These are phyloP conservation scores for Thymelicus sylvestris DNA, from an alignment of 2,888 invertebrate genomes.

Conservation along the genomic window DNA sequence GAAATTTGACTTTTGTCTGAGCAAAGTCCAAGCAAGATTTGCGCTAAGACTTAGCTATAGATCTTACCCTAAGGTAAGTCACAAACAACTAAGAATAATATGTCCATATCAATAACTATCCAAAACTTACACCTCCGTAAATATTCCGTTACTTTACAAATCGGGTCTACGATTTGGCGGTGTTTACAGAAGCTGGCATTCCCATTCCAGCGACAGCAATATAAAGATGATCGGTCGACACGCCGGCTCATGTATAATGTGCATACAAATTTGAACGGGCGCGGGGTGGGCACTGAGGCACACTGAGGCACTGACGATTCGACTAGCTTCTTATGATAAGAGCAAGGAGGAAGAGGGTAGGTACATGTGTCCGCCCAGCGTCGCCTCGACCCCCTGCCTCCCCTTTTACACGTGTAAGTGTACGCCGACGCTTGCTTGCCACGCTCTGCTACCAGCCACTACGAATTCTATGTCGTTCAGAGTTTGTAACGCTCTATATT, in stretches of 20 bases:
- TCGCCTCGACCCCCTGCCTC: conserved; percentile 52
- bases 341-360: conserved; percentile 50
- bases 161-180: conserved; percentile 42
- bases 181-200: conserved; percentile 55
- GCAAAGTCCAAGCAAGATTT: no score
- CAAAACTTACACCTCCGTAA: conserved; percentile 5
- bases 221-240: conserved; percentile 76
- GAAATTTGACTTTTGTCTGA: no score
- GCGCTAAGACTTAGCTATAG: no score
- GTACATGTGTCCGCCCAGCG: conserved; percentile 72
- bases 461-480: conserved; percentile 67
- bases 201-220: conserved; percentile 58
- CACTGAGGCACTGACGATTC: conserved; percentile 57
- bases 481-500: conserved; percentile 74
- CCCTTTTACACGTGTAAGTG: conserved; percentile 69
- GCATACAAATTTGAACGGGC: conserved; percentile 74
- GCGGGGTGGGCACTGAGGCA: conserved; percentile 56
- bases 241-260: conserved; percentile 79
- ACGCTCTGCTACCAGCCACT: conserved; percentile 53
- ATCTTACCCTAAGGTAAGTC: no score
- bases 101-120: not conserved
- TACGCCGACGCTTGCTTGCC: conserved; percentile 61
- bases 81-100: no score
- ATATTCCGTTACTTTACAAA: conserved; percentile 48
- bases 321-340: conserved; percentile 66